Percentiles rank a stretch among this genome's conserved stretches.
These are phyloP conservation scores for Spea bombifrons DNA, from an alignment of 2,113 vertebrate genomes.

Conservation along the genomic window DNA sequence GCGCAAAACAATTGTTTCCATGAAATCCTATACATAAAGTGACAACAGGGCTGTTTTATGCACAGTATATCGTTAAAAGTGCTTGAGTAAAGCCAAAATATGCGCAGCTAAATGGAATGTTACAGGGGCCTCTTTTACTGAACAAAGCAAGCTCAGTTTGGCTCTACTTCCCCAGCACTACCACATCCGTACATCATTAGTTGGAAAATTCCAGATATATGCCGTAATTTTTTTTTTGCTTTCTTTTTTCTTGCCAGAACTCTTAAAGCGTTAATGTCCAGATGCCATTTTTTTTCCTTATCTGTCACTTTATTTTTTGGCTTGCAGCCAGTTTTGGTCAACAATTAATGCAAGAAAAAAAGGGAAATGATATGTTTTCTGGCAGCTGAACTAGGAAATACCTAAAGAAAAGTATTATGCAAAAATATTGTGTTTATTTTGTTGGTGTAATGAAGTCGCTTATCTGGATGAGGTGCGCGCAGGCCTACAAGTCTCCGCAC, in stretches of 20 bases:
- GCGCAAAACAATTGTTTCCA: slow-evolving; percentile 5
- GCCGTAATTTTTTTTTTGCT: slow-evolving; percentile 86
- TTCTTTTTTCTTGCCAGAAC: slow-evolving; percentile 66
- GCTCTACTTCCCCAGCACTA: slow-evolving; percentile 88
- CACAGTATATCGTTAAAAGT: slow-evolving; percentile 88
- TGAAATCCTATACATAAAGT: slow-evolving; percentile 63
- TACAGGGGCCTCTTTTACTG: slow-evolving; percentile 87
- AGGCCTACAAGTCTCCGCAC: slow-evolving; percentile 63
- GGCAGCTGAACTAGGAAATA: slow-evolving; percentile 82
- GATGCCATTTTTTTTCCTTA: slow-evolving; percentile 76
- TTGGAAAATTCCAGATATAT: slow-evolving; percentile 99
- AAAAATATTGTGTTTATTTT: slow-evolving; percentile 66
- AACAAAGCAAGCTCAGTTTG: slow-evolving; percentile 99
- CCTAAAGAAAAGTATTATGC: slow-evolving; percentile 68
- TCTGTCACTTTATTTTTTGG: slow-evolving; percentile 73
- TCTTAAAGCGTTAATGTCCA: slow-evolving; percentile 89
- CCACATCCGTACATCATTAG: slow-evolving; percentile 99
- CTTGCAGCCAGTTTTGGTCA: slow-evolving; percentile 71
- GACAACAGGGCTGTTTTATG: slow-evolving; percentile 74
- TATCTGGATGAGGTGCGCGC: slow-evolving; percentile 67
- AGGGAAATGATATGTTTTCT: slow-evolving; percentile 70
- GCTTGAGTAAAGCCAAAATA: slow-evolving; percentile 93
- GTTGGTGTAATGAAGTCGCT: slow-evolving; percentile 67
- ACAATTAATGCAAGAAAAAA: slow-evolving; percentile 79
- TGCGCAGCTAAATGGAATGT: slow-evolving; percentile 97